Evolutionary conservation across 2,797 vertebrate species (phyloP).

Genomic region (Gambelia wislizenii): DNA sequence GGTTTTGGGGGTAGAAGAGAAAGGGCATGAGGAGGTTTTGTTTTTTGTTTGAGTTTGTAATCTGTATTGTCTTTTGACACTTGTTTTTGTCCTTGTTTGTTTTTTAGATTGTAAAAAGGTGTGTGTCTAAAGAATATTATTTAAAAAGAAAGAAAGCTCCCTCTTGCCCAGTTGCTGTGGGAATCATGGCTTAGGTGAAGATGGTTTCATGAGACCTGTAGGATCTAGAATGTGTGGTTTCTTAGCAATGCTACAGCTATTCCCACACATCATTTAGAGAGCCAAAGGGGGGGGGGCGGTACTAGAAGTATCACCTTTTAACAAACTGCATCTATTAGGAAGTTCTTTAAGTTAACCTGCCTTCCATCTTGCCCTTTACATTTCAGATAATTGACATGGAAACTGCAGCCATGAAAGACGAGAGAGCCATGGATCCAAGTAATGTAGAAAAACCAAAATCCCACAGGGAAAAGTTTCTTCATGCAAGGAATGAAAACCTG

Average conservation of each 20-base stretch:
- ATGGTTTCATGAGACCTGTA: neutral
- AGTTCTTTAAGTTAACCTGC: neutral
- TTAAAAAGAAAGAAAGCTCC: too few relatives aligned
- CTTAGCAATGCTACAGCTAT: slow-evolving; percentile 7
- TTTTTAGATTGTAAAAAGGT: too few relatives aligned
- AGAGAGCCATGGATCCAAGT: neutral
- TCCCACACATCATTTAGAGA: neutral
- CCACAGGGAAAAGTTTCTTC: too few relatives aligned
- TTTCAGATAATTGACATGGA: neutral
- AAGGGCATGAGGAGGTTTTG: too few relatives aligned
- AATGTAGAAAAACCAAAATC: slow-evolving; percentile 10
- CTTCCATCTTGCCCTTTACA: neutral
- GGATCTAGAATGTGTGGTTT: slow-evolving; percentile 27
- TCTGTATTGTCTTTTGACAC: too few relatives aligned
- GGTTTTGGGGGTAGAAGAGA: too few relatives aligned
- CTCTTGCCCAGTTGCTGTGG: neutral
- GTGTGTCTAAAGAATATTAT: too few relatives aligned
- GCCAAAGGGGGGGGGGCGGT: neutral
- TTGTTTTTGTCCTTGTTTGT: too few relatives aligned
- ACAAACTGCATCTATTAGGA: neutral
- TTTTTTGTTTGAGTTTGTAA: too few relatives aligned
- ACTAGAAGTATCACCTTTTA: neutral
- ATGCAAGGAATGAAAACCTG: slow-evolving; percentile 25
- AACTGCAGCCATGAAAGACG: neutral
- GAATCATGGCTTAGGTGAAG: neutral